Conservation (phyloP, 2,888 invertebrate species). For the Cryptus viduatorius region DNA sequence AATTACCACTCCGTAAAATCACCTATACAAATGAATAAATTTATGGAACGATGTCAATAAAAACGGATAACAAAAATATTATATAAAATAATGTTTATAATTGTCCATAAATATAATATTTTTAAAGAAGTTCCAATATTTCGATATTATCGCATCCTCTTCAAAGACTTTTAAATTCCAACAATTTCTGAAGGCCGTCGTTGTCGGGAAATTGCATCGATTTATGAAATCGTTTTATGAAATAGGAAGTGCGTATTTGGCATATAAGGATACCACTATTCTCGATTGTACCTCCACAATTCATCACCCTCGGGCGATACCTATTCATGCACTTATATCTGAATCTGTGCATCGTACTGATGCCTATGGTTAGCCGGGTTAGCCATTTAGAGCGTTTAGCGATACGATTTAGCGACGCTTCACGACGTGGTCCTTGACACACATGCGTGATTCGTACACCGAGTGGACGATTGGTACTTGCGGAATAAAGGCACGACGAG, state of each 20-base stretch:
- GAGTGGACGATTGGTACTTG: slow-evolving; percentile 58
- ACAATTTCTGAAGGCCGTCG: neutral
- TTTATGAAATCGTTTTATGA: neutral
- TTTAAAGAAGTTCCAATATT: neutral
- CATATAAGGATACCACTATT: slow-evolving; percentile 17
- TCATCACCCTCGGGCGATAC: slow-evolving; percentile 34
- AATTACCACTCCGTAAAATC: no score
- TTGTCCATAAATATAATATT: neutral
- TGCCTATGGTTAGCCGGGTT: slow-evolving; percentile 19
- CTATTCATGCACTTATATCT: slow-evolving; percentile 47
- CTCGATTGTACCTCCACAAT: slow-evolving; percentile 19
- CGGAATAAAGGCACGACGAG: slow-evolving; percentile 14
- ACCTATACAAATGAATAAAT: neutral
- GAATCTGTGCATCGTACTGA: slow-evolving; percentile 26
- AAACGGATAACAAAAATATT: neutral
- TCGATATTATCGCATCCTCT: neutral
- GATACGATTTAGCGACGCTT: slow-evolving; percentile 69
- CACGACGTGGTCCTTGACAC: slow-evolving; percentile 75
- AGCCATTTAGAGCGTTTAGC: slow-evolving; percentile 75
- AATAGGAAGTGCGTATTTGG: slow-evolving; percentile 3
- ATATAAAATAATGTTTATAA: neutral
- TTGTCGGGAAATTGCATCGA: neutral
- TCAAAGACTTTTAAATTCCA: neutral
- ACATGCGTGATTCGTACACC: slow-evolving; percentile 66
- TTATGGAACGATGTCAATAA: no score